These are phyloP conservation scores for Steinernema scapterisci DNA, from an alignment of 2,888 invertebrate species.

Conservation along the genomic window DNA sequence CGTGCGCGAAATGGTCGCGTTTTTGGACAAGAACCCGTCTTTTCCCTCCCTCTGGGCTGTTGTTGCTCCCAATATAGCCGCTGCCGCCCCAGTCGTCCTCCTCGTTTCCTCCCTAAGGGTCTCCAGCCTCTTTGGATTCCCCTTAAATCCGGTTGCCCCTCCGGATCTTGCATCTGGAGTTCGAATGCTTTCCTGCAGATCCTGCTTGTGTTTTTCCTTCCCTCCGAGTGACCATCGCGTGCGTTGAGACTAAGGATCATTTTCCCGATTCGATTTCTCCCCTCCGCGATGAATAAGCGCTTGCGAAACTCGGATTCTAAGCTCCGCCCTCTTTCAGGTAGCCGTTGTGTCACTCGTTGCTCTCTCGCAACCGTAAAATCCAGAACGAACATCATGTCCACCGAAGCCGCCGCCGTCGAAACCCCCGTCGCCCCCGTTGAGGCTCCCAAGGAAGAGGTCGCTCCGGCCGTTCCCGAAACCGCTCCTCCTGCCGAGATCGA, in stretches of 20 bases:
- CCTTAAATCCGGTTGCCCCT: no score
- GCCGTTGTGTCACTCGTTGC: conserved; percentile 6
- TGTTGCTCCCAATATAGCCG: no score
- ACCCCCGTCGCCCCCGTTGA: background rate
- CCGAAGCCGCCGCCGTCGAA: conserved; percentile 27
- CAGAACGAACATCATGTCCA: background rate
- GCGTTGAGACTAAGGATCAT: no score
- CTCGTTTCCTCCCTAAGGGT: background rate
- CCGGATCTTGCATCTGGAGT: no score
- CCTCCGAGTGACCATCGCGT: no score
- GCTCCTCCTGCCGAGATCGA: conserved; percentile 22
- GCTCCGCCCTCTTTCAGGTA: conserved; percentile 6
- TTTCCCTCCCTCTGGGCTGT: background rate
- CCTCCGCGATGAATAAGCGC: background rate
- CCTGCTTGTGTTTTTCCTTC: no score
- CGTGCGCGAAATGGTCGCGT: conserved; percentile 18
- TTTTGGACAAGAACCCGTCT: background rate
- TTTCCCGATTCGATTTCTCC: background rate
- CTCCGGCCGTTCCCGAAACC: conserved; percentile 21
- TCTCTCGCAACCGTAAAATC: background rate
- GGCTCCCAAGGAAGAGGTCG: conserved; percentile 17
- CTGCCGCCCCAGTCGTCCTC: no score
- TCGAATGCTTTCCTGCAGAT: no score
- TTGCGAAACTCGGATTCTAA: background rate
- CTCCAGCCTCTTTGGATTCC: background rate